Evolutionary conservation across 1,140 invertebrate species (phyloP).

Genomic region (Drosophila lowei): DNA sequence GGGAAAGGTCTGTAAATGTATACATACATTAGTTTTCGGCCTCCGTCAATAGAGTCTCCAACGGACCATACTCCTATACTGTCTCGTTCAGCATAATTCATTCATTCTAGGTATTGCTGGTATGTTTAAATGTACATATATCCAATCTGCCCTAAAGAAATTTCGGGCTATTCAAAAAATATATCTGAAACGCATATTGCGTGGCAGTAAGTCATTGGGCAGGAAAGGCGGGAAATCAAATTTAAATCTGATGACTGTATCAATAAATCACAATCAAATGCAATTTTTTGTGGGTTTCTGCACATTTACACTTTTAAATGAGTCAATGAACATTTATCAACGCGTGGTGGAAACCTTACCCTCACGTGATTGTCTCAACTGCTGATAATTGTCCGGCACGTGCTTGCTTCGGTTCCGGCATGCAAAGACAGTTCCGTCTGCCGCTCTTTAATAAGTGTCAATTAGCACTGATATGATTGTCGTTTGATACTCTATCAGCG

Average conservation of each 20-base stretch:
- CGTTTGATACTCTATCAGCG: slow-evolving; percentile 42
- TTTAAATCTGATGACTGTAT: neutral
- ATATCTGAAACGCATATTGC: too few relatives aligned
- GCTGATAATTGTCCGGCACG: slow-evolving; percentile 60
- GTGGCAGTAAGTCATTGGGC: too few relatives aligned
- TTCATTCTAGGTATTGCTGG: too few relatives aligned
- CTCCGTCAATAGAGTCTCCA: too few relatives aligned
- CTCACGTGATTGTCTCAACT: slow-evolving; percentile 41
- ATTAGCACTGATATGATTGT: slow-evolving; percentile 64
- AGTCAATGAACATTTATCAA: too few relatives aligned
- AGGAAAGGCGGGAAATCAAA: slow-evolving; percentile 12
- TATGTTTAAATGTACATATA: too few relatives aligned
- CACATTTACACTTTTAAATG: neutral
- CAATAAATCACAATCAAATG: neutral
- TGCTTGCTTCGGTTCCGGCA: slow-evolving; percentile 52
- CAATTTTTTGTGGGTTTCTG: neutral
- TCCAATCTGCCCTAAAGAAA: too few relatives aligned
- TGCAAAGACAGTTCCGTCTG: slow-evolving; percentile 34
- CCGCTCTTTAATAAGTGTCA: slow-evolving; percentile 70
- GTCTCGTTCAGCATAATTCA: too few relatives aligned
- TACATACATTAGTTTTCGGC: too few relatives aligned
- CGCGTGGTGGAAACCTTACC: slow-evolving; percentile 26
- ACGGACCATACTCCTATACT: too few relatives aligned
- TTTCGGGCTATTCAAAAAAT: too few relatives aligned
- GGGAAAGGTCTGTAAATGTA: too few relatives aligned